phyloP scores from a whole-genome alignment of 1,140 invertebrate species.

The Scaptomyza pallida region DNA sequence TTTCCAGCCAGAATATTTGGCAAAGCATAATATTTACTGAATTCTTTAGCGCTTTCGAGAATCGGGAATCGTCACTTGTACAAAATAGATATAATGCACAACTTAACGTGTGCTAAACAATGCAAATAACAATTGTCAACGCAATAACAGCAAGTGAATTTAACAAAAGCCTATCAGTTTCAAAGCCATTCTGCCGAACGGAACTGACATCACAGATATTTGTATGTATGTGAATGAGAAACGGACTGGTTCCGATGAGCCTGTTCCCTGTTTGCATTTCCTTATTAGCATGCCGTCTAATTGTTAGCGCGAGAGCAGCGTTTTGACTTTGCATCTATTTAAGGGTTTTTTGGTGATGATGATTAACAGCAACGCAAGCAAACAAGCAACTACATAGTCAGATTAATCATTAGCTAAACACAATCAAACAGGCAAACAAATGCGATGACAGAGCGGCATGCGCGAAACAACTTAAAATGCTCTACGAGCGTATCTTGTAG shows the following conservation, averaged over 20 bases:
- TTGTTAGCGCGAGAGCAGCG: constrained; percentile 51
- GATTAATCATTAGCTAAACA: constrained; percentile 71
- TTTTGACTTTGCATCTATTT: constrained; percentile 64
- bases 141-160: constrained; percentile 20
- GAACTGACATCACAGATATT: not conserved
- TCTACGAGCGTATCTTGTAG: constrained; percentile 25
- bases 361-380: constrained; percentile 52
- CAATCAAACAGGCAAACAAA: constrained; percentile 48
- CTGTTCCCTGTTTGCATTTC: constrained; percentile 67
- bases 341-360: constrained; percentile 70
- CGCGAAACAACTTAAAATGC: constrained; percentile 31
- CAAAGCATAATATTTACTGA: constrained; percentile 37
- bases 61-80: constrained; percentile 38
- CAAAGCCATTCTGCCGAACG: constrained; percentile 26
- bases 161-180: constrained; percentile 28
- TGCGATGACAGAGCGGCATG: constrained; percentile 3
- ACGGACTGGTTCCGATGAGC: constrained; percentile 23
- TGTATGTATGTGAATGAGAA: not conserved
- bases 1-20: constrained; percentile 27
- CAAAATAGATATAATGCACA: constrained; percentile 41
- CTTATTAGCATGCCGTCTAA: constrained; percentile 71
- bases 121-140: constrained; percentile 36
- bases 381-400: constrained; percentile 48
- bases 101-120: constrained; percentile 39
- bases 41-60: constrained; percentile 39